A percentile compares a stretch with the other conserved stretches of the same genome.
These are phyloP conservation scores for Amphiura filiformis DNA, from an alignment of 35 echinoderm and acorn worm genomes.

Conservation along the genomic window DNA sequence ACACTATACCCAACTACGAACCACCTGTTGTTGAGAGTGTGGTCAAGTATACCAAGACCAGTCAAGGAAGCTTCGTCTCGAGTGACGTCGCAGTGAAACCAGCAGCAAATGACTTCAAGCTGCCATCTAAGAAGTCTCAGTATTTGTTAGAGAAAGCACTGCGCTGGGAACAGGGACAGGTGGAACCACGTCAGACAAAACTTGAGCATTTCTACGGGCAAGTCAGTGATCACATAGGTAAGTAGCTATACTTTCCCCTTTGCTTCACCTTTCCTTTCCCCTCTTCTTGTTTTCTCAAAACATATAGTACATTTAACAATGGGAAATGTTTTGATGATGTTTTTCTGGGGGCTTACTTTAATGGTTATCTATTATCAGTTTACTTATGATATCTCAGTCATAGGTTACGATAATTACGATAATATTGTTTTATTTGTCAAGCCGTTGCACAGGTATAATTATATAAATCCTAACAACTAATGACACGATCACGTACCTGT, in stretches of 20 bases:
- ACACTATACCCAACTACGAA: slow-evolving; percentile 34
- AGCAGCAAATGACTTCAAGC: slow-evolving; percentile 59
- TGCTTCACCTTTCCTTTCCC: too few relatives aligned
- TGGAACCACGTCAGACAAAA: slow-evolving; percentile 36
- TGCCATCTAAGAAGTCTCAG: slow-evolving; percentile 53
- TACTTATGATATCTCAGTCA: too few relatives aligned
- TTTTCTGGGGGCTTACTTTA: too few relatives aligned
- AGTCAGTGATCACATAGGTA: slow-evolving; percentile 59
- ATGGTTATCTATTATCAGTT: too few relatives aligned
- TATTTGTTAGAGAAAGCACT: slow-evolving; percentile 70
- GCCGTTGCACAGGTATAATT: too few relatives aligned
- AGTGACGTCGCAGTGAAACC: slow-evolving; percentile 61
- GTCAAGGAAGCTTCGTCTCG: slow-evolving; percentile 59
- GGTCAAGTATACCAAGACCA: slow-evolving; percentile 45
- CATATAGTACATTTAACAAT: too few relatives aligned
- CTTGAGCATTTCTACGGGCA: slow-evolving; percentile 44
- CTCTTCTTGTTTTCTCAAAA: too few relatives aligned
- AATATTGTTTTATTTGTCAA: too few relatives aligned
- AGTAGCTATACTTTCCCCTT: not conserved
- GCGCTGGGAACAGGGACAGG: slow-evolving; percentile 43
- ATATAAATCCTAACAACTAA: too few relatives aligned
- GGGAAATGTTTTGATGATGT: too few relatives aligned
- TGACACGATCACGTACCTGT: too few relatives aligned
- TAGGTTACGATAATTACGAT: too few relatives aligned
- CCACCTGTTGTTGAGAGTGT: slow-evolving; percentile 43